Conservation (phyloP, 2,113 vertebrate species). For the Elachura formosa region DNA sequence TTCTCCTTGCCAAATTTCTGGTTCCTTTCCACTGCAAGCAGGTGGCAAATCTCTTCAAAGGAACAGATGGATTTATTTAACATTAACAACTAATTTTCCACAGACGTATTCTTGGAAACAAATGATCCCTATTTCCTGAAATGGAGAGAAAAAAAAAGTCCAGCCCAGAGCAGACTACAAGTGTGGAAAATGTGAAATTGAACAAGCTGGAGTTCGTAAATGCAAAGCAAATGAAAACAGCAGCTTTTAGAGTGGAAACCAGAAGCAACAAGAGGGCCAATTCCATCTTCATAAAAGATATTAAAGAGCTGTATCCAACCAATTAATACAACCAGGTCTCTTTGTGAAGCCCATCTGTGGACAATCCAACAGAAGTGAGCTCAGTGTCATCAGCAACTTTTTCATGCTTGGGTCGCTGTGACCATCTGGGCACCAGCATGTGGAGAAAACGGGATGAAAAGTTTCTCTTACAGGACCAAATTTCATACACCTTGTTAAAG, state of each 20-base stretch:
- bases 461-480: neutral
- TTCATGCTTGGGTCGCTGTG: neutral
- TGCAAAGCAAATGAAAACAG: neutral
- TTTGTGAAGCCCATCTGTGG: neutral
- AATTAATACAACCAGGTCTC: neutral
- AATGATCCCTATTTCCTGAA: conserved; percentile 18
- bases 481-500: neutral
- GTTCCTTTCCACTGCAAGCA: conserved; percentile 4
- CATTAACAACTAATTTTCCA: conserved; percentile 35
- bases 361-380: neutral
- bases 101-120: neutral
- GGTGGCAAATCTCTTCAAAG: conserved; percentile 34
- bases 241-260: conserved; percentile 5
- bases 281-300: neutral
- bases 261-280: neutral
- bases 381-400: neutral
- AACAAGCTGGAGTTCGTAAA: neutral
- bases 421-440: rapidly evolving
- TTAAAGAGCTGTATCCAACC: neutral
- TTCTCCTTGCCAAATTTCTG: neutral
- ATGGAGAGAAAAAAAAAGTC: neutral
- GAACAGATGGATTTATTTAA: conserved; percentile 36
- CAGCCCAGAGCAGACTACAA: neutral
- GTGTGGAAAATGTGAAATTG: conserved; percentile 39
- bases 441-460: neutral